These are phyloP conservation scores for Synanthedon formicaeformis DNA, from an alignment of 2,888 invertebrate species.

Conservation along the genomic window DNA sequence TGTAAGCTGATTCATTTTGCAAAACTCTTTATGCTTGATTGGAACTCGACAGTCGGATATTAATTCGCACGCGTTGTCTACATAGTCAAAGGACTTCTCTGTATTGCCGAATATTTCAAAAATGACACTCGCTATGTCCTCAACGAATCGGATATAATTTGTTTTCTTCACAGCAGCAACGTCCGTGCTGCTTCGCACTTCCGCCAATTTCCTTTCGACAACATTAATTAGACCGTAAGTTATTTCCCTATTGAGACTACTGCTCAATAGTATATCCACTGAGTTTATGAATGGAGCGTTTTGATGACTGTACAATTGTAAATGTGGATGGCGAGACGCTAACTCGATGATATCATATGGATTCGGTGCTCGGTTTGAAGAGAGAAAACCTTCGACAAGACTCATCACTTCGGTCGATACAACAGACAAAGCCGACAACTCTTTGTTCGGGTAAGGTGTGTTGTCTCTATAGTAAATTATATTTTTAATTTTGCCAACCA, in stretches of 20 bases:
- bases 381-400: conserved; percentile 71
- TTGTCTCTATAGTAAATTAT: conserved; percentile 57
- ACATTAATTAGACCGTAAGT: conserved; percentile 64
- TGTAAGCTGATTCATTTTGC: conserved; percentile 55
- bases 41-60: conserved; percentile 59
- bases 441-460: conserved; percentile 59
- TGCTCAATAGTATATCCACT: conserved; percentile 58
- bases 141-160: conserved; percentile 59
- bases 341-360: conserved; percentile 61
- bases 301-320: conserved; percentile 60
- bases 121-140: conserved; percentile 59
- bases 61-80: conserved; percentile 53
- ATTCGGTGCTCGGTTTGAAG: conserved; percentile 57
- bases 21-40: conserved; percentile 61
- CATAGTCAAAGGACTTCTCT: conserved; percentile 53
- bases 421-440: conserved; percentile 68
- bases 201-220: conserved; percentile 60
- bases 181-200: conserved; percentile 52
- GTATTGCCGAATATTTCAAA: conserved; percentile 63
- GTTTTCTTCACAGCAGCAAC: conserved; percentile 55
- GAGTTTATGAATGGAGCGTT: conserved; percentile 63
- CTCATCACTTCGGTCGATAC: conserved; percentile 73
- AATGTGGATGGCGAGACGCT: conserved; percentile 52
- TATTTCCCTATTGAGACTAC: conserved; percentile 61
- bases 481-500: conserved; percentile 63